Evolutionary conservation across 2,797 vertebrate genomes (phyloP).

Genomic region (Ara ararauna): DNA sequence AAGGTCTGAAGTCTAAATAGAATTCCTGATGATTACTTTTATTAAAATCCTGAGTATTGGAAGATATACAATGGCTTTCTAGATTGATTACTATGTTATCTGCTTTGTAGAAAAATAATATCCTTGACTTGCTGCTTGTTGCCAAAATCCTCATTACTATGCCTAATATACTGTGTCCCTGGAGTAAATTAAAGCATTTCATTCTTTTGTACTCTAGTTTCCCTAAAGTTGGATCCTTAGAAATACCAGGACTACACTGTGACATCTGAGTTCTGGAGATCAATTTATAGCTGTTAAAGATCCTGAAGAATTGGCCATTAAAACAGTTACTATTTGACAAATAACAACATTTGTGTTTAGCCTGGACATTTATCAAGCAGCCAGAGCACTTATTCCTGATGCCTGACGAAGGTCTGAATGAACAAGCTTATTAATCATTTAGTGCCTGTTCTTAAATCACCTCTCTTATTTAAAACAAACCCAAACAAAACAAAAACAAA

Average conservation of each 20-base stretch:
- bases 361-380: conserved; percentile 78
- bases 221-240: conserved; percentile 55
- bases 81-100: conserved; percentile 64
- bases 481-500: background rate
- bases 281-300: conserved; percentile 73
- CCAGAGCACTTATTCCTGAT: conserved; percentile 76
- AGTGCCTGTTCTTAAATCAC: conserved; percentile 77
- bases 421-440: conserved; percentile 84
- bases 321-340: conserved; percentile 78
- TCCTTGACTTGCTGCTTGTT: conserved; percentile 29
- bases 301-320: conserved; percentile 75
- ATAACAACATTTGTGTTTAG: conserved; percentile 79
- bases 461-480: conserved; percentile 50
- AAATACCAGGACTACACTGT: conserved; percentile 28
- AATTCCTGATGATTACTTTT: conserved; percentile 63
- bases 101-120: conserved; percentile 62
- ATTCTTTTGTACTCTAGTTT: conserved; percentile 33
- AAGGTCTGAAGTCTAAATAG: conserved; percentile 70
- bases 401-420: conserved; percentile 77
- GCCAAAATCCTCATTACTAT: conserved; percentile 57
- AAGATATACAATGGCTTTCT: conserved; percentile 49
- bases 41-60: conserved; percentile 65
- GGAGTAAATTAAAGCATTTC: conserved; percentile 64
- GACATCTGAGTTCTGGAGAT: conserved; percentile 66
- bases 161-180: conserved; percentile 51